Evolutionary conservation across 2,888 invertebrate genomes (phyloP).

Genomic region (Conomelus anceps): DNA sequence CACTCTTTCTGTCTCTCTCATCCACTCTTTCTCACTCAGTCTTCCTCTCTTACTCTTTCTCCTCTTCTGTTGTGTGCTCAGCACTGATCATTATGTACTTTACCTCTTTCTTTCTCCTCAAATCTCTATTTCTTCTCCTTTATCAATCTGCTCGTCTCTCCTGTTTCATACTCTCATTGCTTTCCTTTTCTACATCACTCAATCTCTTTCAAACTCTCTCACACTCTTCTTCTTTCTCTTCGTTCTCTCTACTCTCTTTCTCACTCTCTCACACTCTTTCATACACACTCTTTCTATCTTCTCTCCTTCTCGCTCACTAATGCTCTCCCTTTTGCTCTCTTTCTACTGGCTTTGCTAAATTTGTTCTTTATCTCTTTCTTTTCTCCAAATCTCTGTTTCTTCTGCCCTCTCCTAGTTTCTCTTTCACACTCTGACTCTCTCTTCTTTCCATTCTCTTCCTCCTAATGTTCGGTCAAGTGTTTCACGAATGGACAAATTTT

Average conservation of each 20-base stretch:
- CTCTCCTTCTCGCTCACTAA: not conserved
- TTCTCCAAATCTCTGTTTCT: no score
- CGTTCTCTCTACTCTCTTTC: no score
- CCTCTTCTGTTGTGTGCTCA: no score
- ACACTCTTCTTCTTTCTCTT: not conserved
- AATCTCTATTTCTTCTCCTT: not conserved
- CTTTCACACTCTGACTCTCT: no score
- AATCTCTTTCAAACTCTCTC: not conserved
- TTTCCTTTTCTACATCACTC: not conserved
- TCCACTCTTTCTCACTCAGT: not conserved
- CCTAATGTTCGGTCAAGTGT: no score
- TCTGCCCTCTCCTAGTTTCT: no score
- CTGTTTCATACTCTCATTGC: not conserved
- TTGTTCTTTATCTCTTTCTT: no score
- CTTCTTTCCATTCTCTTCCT: no score
- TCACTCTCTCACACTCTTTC: not conserved
- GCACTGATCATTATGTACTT: no score
- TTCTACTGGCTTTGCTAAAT: no score
- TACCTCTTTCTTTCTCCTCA: not conserved
- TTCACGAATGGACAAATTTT: no score
- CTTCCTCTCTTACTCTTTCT: not conserved
- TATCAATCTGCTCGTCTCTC: not conserved
- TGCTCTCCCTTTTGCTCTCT: not conserved
- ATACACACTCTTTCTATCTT: no score
- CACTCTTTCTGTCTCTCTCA: not conserved